These are phyloP conservation scores for Cepaea hortensis DNA, from an alignment of 2,888 invertebrate species.

Conservation along the genomic window DNA sequence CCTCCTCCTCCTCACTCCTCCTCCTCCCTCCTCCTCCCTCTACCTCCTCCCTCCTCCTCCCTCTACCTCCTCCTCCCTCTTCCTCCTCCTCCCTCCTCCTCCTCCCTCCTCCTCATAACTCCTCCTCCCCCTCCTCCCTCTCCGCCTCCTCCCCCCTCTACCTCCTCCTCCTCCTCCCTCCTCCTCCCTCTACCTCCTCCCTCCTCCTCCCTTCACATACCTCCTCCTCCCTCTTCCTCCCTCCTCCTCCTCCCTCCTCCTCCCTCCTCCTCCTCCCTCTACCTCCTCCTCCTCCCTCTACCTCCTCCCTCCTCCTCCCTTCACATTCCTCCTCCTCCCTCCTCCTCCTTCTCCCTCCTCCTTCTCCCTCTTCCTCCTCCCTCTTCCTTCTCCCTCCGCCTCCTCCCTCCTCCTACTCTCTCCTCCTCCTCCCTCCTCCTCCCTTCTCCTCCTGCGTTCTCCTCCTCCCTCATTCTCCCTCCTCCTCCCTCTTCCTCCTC, in stretches of 20 bases:
- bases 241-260: neutral
- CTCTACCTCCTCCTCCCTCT: neutral
- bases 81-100: neutral
- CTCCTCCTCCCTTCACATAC: no score
- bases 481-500: no score
- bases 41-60: neutral
- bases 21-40: neutral
- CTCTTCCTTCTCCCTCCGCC: no score
- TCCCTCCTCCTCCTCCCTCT: neutral
- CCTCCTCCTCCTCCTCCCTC: neutral
- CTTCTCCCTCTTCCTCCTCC: neutral
- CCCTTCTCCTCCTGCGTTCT: neutral
- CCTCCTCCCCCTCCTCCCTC: no score
- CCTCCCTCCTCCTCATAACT: no score
- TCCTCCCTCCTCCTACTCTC: no score
- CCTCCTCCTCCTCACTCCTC: no score
- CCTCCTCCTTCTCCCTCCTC: neutral
- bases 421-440: no score
- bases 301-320: neutral
- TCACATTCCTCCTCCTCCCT: no score
- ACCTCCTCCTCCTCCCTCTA: neutral
- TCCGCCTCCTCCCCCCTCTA: neutral
- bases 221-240: neutral
- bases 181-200: neutral
- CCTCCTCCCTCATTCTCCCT: no score